Conservation (phyloP, 2,888 invertebrate species). For the Dicycla oo region DNA sequence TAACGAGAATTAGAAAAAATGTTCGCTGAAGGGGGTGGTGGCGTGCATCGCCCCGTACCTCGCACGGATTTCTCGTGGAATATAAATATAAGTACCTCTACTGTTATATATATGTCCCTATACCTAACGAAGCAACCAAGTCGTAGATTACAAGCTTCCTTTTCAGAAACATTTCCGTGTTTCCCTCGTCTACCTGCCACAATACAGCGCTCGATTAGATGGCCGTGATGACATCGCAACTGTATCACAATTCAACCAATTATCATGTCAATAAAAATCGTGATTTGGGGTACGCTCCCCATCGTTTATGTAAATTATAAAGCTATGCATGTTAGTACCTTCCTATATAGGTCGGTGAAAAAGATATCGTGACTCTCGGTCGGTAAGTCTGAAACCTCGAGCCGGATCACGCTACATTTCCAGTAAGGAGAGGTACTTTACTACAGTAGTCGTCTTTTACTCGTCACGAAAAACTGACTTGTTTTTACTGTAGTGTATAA, state of each 20-base stretch:
- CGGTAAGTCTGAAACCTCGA: slow-evolving; percentile 81
- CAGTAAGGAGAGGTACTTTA: slow-evolving; percentile 76
- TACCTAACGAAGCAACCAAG: slow-evolving; percentile 10
- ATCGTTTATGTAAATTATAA: slow-evolving; percentile 74
- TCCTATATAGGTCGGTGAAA: slow-evolving; percentile 67
- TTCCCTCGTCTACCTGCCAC: slow-evolving; percentile 42
- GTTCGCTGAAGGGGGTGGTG: slow-evolving; percentile 58
- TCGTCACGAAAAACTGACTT: slow-evolving; percentile 80
- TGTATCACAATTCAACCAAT: slow-evolving; percentile 66
- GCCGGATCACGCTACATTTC: slow-evolving; percentile 84
- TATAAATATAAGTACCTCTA: slow-evolving; percentile 49
- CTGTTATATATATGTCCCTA: slow-evolving; percentile 18
- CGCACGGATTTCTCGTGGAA: slow-evolving; percentile 77
- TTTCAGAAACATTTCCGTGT: slow-evolving; percentile 56
- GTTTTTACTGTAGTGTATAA: slow-evolving; percentile 49
- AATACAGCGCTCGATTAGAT: slow-evolving; percentile 44
- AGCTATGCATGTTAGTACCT: slow-evolving; percentile 55
- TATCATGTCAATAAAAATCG: slow-evolving; percentile 68
- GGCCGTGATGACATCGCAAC: slow-evolving; percentile 60
- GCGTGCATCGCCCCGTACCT: slow-evolving; percentile 79
- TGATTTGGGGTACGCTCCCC: slow-evolving; percentile 65
- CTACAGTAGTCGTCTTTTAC: slow-evolving; percentile 81
- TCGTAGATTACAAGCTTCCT: slow-evolving; percentile 52
- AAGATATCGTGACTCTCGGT: slow-evolving; percentile 85
- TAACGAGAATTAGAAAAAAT: slow-evolving; percentile 58